A percentile compares a stretch with the other conserved stretches of the same genome.
phyloP scores from a whole-genome alignment of 2,888 invertebrate genomes.

The Tridacna crocea region DNA sequence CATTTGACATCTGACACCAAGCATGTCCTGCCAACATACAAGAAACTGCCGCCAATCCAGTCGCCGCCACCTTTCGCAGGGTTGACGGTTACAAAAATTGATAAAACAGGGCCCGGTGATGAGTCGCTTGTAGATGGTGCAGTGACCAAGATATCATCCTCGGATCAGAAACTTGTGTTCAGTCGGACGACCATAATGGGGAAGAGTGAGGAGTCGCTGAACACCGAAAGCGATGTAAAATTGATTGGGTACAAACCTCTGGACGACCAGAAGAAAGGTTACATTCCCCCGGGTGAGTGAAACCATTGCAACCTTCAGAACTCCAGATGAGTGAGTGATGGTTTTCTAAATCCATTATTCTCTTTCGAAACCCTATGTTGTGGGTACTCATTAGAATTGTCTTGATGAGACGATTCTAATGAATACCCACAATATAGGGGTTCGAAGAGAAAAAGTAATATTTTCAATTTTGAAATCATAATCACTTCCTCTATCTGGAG shows the following conservation, averaged over 20 bases:
- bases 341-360: too few species aligned
- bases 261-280: conserved; percentile 9
- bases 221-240: conserved; percentile 22
- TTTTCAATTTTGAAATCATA: too few species aligned
- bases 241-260: conserved; percentile 41
- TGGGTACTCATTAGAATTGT: too few species aligned
- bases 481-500: too few species aligned
- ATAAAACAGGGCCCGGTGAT: background rate
- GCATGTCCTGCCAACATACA: conserved; percentile 33
- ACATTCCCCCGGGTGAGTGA: conserved; percentile 14
- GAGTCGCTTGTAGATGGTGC: background rate
- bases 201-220: background rate
- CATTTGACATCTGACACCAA: conserved; percentile 26
- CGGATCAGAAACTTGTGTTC: conserved; percentile 2
- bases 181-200: background rate
- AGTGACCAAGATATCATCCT: background rate
- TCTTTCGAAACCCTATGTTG: too few species aligned
- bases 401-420: too few species aligned
- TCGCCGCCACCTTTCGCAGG: conserved; percentile 14
- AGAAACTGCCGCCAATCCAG: conserved; percentile 42
- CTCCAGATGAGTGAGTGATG: too few species aligned
- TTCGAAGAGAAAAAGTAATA: too few species aligned
- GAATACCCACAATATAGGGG: too few species aligned
- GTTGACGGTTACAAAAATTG: conserved; percentile 2
- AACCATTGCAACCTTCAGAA: too few species aligned